Evolutionary conservation across 2,888 invertebrate genomes (phyloP).

Genomic region (Agrotis clavis): DNA sequence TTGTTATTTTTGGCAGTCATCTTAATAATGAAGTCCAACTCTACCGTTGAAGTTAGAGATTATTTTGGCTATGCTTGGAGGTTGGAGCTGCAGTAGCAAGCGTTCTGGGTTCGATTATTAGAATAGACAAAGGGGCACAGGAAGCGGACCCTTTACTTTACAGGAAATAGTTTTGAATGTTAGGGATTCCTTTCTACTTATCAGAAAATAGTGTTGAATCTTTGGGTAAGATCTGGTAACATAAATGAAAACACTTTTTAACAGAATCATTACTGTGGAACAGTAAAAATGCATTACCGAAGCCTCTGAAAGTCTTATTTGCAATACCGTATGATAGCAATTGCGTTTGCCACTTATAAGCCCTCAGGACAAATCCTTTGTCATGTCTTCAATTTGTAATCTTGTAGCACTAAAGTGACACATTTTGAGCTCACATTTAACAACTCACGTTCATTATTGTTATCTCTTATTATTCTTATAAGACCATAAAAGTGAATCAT

Average conservation of each 20-base stretch:
- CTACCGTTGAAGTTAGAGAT: neutral
- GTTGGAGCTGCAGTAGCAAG: no score
- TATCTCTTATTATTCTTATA: neutral
- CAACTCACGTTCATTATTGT: neutral
- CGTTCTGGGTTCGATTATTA: neutral
- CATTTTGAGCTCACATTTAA: neutral
- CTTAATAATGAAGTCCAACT: no score
- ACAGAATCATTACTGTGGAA: neutral
- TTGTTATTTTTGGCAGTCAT: no score
- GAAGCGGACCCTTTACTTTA: no score
- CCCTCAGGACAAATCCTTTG: no score
- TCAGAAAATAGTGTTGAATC: neutral
- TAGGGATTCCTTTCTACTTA: neutral
- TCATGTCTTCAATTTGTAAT: neutral
- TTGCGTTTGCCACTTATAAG: no score
- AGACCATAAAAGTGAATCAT: conserved; percentile 15
- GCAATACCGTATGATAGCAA: neutral
- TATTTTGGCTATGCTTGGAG: neutral
- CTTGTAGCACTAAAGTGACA: neutral
- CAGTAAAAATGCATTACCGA: neutral
- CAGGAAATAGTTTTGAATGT: no score
- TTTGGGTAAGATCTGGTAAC: no score
- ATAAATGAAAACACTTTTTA: neutral
- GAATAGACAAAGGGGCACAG: neutral
- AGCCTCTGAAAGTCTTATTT: neutral